Percentiles rank a stretch among this genome's conserved stretches.
Evolutionary conservation across 2,797 vertebrate species (phyloP).

Genomic region (Ceryle rudis): DNA sequence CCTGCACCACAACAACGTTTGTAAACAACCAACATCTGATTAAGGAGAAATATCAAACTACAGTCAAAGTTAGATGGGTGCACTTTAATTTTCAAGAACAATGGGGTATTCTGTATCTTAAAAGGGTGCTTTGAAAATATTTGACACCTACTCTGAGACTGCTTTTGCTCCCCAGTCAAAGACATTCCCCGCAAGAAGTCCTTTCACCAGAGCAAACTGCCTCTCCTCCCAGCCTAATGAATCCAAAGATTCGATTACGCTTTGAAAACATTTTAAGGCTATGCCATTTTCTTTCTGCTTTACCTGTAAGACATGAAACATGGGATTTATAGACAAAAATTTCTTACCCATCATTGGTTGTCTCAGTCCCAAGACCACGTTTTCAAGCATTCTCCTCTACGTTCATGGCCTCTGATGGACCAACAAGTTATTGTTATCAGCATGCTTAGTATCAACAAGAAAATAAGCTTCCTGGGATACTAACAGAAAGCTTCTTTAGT

Average conservation of each 20-base stretch:
- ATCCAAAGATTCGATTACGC: constrained; percentile 89
- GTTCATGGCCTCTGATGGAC: constrained; percentile 33
- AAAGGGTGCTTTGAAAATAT: constrained; percentile 26
- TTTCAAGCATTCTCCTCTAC: constrained; percentile 37
- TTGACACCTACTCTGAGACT: constrained; percentile 92
- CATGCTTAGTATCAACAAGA: not conserved
- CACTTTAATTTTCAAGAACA: not conserved
- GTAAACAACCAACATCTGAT: not conserved
- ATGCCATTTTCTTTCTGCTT: constrained; percentile 95
- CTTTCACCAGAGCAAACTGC: constrained; percentile 93
- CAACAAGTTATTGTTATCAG: constrained; percentile 25
- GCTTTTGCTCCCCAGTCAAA: constrained; percentile 99
- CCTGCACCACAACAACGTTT: not conserved
- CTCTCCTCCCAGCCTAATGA: constrained; percentile 92
- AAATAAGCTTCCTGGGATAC: not conserved
- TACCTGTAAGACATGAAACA: constrained; percentile 81
- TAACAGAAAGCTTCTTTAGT: not conserved
- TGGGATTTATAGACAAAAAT: not conserved
- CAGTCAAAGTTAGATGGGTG: not conserved
- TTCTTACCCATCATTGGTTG: constrained; percentile 5
- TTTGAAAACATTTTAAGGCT: constrained; percentile 92
- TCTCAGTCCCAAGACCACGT: constrained; percentile 1
- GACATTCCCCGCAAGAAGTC: constrained; percentile 95
- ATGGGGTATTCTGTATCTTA: not conserved
- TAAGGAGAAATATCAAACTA: not conserved